These are phyloP conservation scores for Periophthalmus modestus DNA, from an alignment of 2,113 vertebrate genomes.

Conservation along the genomic window DNA sequence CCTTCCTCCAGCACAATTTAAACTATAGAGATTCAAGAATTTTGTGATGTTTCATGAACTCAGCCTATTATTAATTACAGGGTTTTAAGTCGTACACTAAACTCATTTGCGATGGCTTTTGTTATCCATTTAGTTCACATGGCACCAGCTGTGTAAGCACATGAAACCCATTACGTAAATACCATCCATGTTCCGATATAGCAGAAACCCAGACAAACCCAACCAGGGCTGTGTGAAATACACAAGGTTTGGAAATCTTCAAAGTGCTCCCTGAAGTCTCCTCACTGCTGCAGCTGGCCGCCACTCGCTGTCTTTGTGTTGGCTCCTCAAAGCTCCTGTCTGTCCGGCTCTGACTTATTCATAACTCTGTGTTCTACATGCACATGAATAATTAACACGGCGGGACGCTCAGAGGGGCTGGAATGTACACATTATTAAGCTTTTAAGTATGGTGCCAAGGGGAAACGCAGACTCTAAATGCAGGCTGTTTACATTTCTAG, in stretches of 20 bases:
- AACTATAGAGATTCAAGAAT: too few relatives aligned
- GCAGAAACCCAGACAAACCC: neutral
- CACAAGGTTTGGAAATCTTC: neutral
- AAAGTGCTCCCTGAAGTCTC: constrained; percentile 5
- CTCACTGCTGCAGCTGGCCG: neutral
- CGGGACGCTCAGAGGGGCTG: constrained; percentile 21
- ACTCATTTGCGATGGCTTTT: neutral
- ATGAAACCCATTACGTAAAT: neutral
- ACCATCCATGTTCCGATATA: neutral
- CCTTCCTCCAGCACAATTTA: too few relatives aligned
- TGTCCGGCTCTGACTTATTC: constrained; percentile 30
- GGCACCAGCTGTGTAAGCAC: neutral
- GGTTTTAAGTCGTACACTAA: too few relatives aligned
- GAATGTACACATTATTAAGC: constrained; percentile 43
- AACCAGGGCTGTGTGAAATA: neutral
- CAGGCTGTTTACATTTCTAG: constrained; percentile 19
- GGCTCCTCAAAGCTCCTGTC: constrained; percentile 8
- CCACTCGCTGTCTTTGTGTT: constrained; percentile 3
- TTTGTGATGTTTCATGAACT: too few relatives aligned
- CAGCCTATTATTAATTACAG: too few relatives aligned
- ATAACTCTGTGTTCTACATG: constrained; percentile 31
- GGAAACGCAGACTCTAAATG: constrained; percentile 29
- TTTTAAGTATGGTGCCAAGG: constrained; percentile 43
- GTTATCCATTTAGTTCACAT: neutral
- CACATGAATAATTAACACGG: constrained; percentile 47